Conservation (phyloP, 2,113 vertebrate genomes). For the Propithecus coquereli region DNA sequence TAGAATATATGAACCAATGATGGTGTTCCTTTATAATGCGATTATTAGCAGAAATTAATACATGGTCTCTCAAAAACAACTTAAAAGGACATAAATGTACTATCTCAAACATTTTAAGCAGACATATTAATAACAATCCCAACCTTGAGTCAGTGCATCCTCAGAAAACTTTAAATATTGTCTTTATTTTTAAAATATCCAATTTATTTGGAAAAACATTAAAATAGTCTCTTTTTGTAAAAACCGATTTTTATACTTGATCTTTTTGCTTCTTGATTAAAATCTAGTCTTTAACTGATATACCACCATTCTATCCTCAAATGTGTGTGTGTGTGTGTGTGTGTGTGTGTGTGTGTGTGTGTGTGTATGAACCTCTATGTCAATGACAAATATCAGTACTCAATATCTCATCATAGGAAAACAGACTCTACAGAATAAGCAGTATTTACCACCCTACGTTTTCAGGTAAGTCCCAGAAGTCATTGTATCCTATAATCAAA, state of each 20-base stretch:
- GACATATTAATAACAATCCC: not conserved
- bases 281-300: not conserved
- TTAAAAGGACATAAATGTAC: not conserved
- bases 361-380: not conserved
- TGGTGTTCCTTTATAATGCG: not conserved
- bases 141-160: not conserved
- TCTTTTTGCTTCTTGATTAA: not conserved
- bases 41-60: not conserved
- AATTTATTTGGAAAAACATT: not conserved
- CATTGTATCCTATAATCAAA: not conserved
- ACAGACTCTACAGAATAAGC: not conserved
- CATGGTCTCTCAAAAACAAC: not conserved
- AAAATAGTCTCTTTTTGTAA: not conserved
- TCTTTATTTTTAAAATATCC: not conserved
- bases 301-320: not conserved
- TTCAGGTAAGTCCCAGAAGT: not conserved
- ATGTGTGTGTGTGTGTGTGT: not conserved
- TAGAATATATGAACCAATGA: not conserved
- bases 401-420: not conserved
- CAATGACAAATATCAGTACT: not conserved
- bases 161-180: not conserved
- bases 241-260: not conserved
- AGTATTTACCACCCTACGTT: not conserved
- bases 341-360: not conserved
- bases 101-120: constrained; percentile 19